These are phyloP conservation scores for Poecile atricapillus DNA, from an alignment of 2,113 vertebrate species.

Conservation along the genomic window DNA sequence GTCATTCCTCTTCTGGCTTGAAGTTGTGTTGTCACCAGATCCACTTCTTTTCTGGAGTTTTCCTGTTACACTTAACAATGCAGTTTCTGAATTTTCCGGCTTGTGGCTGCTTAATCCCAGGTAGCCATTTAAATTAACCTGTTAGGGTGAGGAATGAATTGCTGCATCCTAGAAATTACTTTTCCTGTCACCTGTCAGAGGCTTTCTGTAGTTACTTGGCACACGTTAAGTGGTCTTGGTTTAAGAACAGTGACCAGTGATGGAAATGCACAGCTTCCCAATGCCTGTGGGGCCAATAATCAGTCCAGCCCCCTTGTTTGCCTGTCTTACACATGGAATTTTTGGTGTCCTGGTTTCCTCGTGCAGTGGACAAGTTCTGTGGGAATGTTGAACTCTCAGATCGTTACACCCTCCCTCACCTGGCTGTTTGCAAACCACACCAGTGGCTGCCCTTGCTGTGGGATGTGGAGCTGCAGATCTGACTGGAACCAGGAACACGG, in stretches of 20 bases:
- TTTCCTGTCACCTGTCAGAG: neutral
- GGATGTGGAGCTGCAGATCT: neutral
- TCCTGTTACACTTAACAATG: neutral
- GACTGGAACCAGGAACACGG: neutral
- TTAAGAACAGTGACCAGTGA: neutral
- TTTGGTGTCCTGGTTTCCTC: neutral
- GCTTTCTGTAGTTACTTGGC: neutral
- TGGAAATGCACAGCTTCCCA: neutral
- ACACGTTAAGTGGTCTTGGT: neutral
- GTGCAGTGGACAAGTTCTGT: neutral
- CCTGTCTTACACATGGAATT: neutral
- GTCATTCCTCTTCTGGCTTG: neutral
- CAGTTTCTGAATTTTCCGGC: neutral
- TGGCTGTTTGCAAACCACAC: neutral
- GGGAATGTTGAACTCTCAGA: fast-evolving
- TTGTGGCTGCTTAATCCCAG: neutral
- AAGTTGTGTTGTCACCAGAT: neutral
- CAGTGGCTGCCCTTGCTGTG: neutral
- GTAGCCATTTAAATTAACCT: neutral
- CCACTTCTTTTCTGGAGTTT: neutral
- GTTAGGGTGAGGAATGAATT: neutral
- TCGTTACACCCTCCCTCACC: fast-evolving
- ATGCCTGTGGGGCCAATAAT: neutral
- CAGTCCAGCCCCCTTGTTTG: neutral
- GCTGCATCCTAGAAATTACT: neutral